A percentile compares a stretch with the other conserved stretches of the same genome.
Evolutionary conservation across 2,113 vertebrate genomes (phyloP).

Genomic region (Rissa tridactyla): DNA sequence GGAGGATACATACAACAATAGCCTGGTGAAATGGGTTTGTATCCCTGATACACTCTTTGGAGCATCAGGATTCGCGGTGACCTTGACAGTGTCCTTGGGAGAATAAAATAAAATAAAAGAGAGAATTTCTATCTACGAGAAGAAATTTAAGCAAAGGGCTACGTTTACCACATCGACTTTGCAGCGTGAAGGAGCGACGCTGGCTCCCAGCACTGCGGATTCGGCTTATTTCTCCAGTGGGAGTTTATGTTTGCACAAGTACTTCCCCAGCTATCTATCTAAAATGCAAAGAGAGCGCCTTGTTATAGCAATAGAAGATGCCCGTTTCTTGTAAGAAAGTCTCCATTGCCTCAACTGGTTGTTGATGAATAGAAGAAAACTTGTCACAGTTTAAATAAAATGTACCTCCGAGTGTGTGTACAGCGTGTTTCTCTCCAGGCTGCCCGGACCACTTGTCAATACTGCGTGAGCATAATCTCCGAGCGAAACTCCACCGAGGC

Average conservation of each 20-base stretch:
- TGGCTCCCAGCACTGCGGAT: not conserved
- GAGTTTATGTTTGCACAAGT: not conserved
- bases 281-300: not conserved
- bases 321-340: not conserved
- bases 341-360: not conserved
- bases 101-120: constrained; percentile 35
- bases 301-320: not conserved
- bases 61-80: constrained; percentile 74
- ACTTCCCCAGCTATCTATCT: not conserved
- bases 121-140: not conserved
- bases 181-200: fast-evolving
- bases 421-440: not conserved
- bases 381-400: not conserved
- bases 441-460: not conserved
- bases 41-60: constrained; percentile 76
- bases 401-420: not conserved
- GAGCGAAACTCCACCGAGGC: not conserved
- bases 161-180: not conserved
- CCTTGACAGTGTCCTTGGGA: constrained; percentile 88
- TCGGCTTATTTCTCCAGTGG: not conserved
- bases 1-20: constrained; percentile 83
- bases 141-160: not conserved
- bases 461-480: fast-evolving
- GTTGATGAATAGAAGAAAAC: not conserved
- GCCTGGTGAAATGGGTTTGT: constrained; percentile 79